Evolutionary conservation across 2,888 invertebrate genomes (phyloP), one percentile per base, ranked within the genome.

Genomic region (Caenorhabditis parvicauda): DNA sequence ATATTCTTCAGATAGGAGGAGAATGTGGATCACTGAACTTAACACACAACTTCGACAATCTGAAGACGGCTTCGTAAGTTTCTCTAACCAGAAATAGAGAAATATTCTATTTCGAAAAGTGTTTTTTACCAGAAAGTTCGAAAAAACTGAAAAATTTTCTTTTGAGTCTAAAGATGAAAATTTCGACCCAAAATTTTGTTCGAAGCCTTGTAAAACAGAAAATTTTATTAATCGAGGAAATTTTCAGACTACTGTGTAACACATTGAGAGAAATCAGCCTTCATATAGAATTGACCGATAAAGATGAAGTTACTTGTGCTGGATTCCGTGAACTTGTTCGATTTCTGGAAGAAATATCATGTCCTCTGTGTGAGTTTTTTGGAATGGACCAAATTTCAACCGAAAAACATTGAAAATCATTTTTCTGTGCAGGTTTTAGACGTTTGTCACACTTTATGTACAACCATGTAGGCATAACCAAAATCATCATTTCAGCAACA

Each of bases 231-330:
- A 21, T 47, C n/a, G n/a, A n/a, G n/a, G n/a, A n/a, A n/a, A n/a
- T 27, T 46, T 58, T 47, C 41, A 61, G 61, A 28, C 37, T 51
- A 1, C 35, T 68, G 0, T 68, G 58, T 21, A 61, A 61, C n/a
- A 57, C 52, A 5, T 49, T 69, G n/a, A 19, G 54, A 9, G 61
- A 59, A 44, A 57, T 69, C 29, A 60, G 64, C 47, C 6, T 69
- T 17, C 57, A 57, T 12, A 43, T 69, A 7, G 37, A 43, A 2
- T 42, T 69, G 2, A 57, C 61, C 1, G 66, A 69, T 21, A 57
- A 52, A 9, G 69, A 66, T 46, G 53, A 55, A 21, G 66, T 66
- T 3, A 69, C 64, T 6, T 61, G 61, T 58, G 66, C 66, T n/a
- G 66, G 69, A 9, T 59, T 69, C 41, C 52, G 66, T 32, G 66